Conservation (phyloP, 2,113 vertebrate species). For the Bettongia penicillata region DNA sequence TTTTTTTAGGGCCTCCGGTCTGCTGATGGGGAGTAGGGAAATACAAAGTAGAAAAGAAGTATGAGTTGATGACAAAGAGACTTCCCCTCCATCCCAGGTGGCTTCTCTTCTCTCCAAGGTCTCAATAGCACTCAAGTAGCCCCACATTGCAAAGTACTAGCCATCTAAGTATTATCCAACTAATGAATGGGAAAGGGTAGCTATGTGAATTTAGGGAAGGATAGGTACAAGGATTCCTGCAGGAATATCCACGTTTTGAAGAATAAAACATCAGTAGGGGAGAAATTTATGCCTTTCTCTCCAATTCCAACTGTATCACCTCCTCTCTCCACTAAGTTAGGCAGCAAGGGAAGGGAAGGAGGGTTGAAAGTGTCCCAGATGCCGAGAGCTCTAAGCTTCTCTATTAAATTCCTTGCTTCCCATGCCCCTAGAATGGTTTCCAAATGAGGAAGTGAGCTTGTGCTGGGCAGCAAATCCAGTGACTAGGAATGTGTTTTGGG, state of each 20-base stretch:
- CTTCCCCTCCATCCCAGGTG: background rate
- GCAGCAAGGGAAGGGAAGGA: background rate
- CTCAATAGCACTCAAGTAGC: background rate
- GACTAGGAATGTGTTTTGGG: slow-evolving; percentile 4
- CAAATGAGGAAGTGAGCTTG: background rate
- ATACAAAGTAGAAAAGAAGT: background rate
- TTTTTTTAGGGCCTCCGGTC: background rate
- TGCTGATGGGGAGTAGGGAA: background rate
- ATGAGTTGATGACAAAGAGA: background rate
- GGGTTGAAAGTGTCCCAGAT: background rate
- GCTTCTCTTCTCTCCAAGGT: background rate
- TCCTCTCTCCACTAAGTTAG: background rate
- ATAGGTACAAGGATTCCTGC: background rate
- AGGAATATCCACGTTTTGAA: background rate
- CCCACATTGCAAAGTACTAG: background rate
- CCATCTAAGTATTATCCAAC: background rate
- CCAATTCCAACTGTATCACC: background rate
- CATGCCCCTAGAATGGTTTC: slow-evolving; percentile 3
- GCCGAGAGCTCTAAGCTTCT: background rate
- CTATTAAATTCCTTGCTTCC: background rate
- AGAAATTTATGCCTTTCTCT: background rate
- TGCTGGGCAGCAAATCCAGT: slow-evolving; percentile 8
- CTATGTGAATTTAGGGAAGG: background rate
- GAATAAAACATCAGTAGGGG: background rate
- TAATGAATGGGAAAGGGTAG: background rate